A percentile compares a stretch with the other conserved stretches of the same genome.
Evolutionary conservation across 2,888 invertebrate species (phyloP).

Genomic region (Tenthredo notha): DNA sequence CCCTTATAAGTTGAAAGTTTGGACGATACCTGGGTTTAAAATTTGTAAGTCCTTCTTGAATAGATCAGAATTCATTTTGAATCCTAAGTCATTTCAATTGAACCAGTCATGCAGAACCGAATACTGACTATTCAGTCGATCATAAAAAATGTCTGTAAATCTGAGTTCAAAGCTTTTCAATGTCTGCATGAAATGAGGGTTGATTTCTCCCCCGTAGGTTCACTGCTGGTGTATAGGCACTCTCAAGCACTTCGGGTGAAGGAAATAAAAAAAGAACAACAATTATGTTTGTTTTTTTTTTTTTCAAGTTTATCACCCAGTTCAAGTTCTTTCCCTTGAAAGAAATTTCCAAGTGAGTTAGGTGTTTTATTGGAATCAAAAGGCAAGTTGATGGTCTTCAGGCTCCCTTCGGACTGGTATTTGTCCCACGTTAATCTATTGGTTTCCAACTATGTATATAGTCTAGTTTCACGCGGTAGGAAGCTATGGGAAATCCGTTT

Average conservation of each 20-base stretch:
- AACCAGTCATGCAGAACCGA: not conserved
- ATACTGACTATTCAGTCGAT: not conserved
- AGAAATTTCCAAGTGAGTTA: not conserved
- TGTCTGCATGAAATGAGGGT: not conserved
- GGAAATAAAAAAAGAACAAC: not conserved
- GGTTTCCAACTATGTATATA: slow-evolving; percentile 25
- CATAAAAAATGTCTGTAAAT: not conserved
- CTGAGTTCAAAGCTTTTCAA: not conserved
- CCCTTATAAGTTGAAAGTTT: not conserved
- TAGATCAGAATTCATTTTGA: not conserved
- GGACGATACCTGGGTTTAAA: not conserved
- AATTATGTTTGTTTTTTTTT: not conserved
- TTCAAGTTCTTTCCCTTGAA: not conserved
- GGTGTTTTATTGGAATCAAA: slow-evolving; percentile 2
- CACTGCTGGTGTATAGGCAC: not conserved
- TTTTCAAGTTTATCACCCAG: not conserved
- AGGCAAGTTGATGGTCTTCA: slow-evolving; percentile 8
- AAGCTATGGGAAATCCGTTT: slow-evolving; percentile 39
- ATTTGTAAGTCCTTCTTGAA: not conserved
- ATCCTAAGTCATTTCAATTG: not conserved
- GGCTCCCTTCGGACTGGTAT: slow-evolving; percentile 12
- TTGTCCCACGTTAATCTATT: slow-evolving; percentile 28
- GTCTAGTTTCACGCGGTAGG: slow-evolving; percentile 7
- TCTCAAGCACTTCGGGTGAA: not conserved
- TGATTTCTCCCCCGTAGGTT: not conserved